Conservation (phyloP, 1,140 invertebrate genomes). For the Drosophila takahashii region DNA sequence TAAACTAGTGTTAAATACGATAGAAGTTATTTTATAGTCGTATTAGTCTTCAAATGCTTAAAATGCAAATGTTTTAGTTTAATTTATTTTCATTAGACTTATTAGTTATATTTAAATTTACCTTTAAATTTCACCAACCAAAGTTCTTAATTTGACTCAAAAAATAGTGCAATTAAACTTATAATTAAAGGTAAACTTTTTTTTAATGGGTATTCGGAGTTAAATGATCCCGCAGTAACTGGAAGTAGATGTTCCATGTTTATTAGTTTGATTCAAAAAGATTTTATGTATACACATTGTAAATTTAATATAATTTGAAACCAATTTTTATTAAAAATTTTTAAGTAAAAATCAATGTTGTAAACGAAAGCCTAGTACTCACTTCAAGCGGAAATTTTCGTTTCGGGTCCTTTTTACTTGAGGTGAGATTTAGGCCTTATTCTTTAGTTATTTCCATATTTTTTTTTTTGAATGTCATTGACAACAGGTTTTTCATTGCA, state of each 20-base stretch:
- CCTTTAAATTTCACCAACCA: not conserved
- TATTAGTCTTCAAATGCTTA: not conserved
- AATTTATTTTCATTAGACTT: too few species aligned
- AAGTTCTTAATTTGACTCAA: not conserved
- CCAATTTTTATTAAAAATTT: too few species aligned
- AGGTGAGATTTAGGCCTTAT: too few species aligned
- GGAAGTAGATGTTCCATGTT: too few species aligned
- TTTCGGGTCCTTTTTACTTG: too few species aligned
- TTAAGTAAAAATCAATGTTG: too few species aligned
- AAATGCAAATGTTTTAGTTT: not conserved
- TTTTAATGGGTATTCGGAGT: not conserved
- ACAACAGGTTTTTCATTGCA: conserved; percentile 64
- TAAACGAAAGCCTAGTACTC: too few species aligned
- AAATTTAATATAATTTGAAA: too few species aligned
- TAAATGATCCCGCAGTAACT: not conserved
- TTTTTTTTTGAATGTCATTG: conserved; percentile 4
- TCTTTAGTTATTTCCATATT: not conserved
- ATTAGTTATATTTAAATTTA: too few species aligned
- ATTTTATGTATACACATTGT: not conserved
- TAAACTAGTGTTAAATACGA: too few species aligned
- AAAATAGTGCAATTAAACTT: not conserved
- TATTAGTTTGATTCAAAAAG: not conserved
- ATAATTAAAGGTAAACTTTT: not conserved
- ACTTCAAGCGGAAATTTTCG: too few species aligned
- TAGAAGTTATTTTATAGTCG: too few species aligned